Evolutionary conservation across 2,113 vertebrate species (phyloP).

Genomic region (Fregetta grallaria): DNA sequence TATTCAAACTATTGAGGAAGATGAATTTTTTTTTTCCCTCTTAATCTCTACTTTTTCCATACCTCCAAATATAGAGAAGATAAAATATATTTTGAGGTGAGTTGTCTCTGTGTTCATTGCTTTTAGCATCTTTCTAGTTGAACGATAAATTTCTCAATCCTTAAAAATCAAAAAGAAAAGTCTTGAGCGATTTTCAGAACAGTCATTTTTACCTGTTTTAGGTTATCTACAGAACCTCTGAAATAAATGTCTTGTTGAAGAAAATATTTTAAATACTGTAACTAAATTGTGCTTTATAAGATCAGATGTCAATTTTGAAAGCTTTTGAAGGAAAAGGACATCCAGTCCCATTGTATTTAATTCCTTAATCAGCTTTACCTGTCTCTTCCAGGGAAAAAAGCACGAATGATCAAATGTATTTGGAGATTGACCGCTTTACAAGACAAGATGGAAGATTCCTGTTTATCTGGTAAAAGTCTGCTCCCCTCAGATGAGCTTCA

Average conservation of each 20-base stretch:
- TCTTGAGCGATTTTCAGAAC: not conserved
- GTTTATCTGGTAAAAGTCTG: not conserved
- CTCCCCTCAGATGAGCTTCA: not conserved
- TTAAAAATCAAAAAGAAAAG: not conserved
- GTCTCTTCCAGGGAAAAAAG: not conserved
- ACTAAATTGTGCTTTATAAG: not conserved
- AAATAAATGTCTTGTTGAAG: not conserved
- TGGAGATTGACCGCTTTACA: not conserved
- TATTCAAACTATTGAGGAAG: not conserved
- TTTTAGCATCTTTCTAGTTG: too few relatives aligned
- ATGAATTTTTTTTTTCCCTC: not conserved
- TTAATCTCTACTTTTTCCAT: not conserved
- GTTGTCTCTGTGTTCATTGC: not conserved
- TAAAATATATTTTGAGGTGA: not conserved
- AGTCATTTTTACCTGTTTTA: not conserved
- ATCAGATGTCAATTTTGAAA: not conserved
- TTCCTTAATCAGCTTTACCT: not conserved
- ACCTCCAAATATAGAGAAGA: not conserved
- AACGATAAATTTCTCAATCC: not conserved
- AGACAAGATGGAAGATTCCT: not conserved
- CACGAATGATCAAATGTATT: not conserved
- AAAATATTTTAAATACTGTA: not conserved
- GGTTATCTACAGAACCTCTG: not conserved
- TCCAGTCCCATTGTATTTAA: not conserved
- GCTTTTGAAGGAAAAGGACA: not conserved